Base-by-base conservation (phyloP, 2,797 vertebrate species). In the Oophaga sylvatica region DNA sequence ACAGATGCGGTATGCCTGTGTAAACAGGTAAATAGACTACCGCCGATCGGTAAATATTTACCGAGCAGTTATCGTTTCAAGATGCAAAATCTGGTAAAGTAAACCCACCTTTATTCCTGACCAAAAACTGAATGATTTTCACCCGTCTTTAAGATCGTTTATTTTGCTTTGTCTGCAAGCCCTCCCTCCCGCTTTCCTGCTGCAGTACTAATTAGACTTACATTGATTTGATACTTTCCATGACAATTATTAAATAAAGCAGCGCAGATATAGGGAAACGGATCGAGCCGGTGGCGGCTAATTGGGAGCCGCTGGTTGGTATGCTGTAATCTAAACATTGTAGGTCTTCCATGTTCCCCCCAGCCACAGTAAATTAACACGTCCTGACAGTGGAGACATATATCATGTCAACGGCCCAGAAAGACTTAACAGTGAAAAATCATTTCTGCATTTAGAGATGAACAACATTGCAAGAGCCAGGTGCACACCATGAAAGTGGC, bases 401-500 rank as follows among this genome's bases (percentile, higher is more conserved):
- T 77, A 77, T 87, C 68, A 87, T 82, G 67, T 82, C 59, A 83
- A n/a, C 59, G 41, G 60, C 80, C 35, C 65, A 57, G 20, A 26
- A 78, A 82, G 80, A 65, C 71, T 41, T 45, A 77, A 87, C 60
- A 82, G 56, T 78, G 80, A 65, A 83, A 87, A 84, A 83, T 84
- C 41, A 83, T 84, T 84, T 87, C 29, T 84, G 57, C 22, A 19
- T 71, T 70, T 70, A 71, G 81, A 59, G 83, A 77, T 85, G 83
- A 75, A 60, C 79, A 87, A 71, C 81, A 67, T 83, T 48, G 87
- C n/a, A 78, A 77, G 83, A 85, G 65, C 78, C 87, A 89, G 87
- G 79, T 89, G 87, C 79, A 82, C 62, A 70, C 83, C 68, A 76
- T 85, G 87, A 82, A 86, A 86, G 71, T 75, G 87, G 79, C 83